Evolutionary conservation across 2,888 invertebrate species (phyloP), one percentile per base, ranked within the genome.

Genomic region (Thymelicus sylvestris): DNA sequence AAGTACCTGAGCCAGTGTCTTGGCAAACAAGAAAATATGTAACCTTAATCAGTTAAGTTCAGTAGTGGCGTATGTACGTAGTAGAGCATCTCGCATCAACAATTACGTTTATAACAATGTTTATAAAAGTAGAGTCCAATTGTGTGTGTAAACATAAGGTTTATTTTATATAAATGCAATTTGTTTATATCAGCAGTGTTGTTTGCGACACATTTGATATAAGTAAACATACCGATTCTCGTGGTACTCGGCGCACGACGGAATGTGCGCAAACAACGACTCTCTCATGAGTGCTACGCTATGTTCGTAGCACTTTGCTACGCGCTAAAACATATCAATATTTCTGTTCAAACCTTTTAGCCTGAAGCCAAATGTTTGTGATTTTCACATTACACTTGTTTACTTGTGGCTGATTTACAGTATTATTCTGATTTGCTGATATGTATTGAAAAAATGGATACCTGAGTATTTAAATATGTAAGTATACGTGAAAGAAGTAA

Each of bases 261-360:
- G 60, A 70, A 70, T 70, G 69, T 66, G 50, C 59, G 66, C 59
- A 70, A 73, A 64, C 57, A 61, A 77, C 74, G 67, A 71, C 71
- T 77, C 71, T 73, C 63, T 72, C 72, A 71, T 73, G 74, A 70
- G 70, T 63, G 65, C 70, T 70, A 70, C 70, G 70, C 60, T 65
- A 61, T 52, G 70, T 70, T 76, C 73, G 72, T 76, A 73, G 73
- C 74, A 74, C 72, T 64, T 66, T 75, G 72, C 75, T 79, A 76
- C 74, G 66, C 52, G 62, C 67, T 67, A 10, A 50, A 59, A 72
- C 69, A 64, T 64, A 69, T 64, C 69, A 64, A 64, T 64, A 64
- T 69, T 64, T 69, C 69, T 69, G 64, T 69, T 69, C 64, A 69
- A 69, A 69, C 69, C 69, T 69, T 69, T 69, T 69, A 69, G 64